Conservation (phyloP, 2,113 vertebrate genomes). For the Phainopepla nitens region DNA sequence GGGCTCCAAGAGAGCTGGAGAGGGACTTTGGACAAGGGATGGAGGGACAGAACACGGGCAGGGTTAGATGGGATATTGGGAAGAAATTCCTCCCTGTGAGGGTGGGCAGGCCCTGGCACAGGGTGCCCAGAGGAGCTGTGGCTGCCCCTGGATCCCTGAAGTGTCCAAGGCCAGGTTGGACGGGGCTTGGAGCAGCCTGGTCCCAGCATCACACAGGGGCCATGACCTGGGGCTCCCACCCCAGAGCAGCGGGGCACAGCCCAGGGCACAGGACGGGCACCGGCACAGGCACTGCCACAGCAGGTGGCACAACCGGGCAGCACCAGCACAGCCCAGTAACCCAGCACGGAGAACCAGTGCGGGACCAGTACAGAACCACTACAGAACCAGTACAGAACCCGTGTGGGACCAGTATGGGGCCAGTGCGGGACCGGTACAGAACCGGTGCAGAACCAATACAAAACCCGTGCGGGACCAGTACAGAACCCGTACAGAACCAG, state of each 20-base stretch:
- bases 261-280: background rate
- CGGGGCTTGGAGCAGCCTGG: fast-evolving
- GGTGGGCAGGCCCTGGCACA: background rate
- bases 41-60: background rate
- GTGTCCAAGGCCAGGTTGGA: background rate
- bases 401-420: fast-evolving
- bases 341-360: background rate
- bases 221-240: background rate
- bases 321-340: fast-evolving
- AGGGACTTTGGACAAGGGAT: background rate
- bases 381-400: fast-evolving
- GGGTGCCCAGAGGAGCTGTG: background rate
- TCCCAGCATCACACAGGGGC: fast-evolving
- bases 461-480: fast-evolving
- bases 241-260: background rate
- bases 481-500: fast-evolving
- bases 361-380: no score
- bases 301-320: fast-evolving
- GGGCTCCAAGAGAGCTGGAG: background rate
- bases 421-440: fast-evolving
- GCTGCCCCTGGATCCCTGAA: background rate
- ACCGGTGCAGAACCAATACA: fast-evolving
- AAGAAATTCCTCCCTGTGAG: background rate
- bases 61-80: background rate
- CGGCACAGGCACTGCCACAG: fast-evolving